phyloP scores from a whole-genome alignment of 2,113 vertebrate species.

The Syrmaticus mikado region DNA sequence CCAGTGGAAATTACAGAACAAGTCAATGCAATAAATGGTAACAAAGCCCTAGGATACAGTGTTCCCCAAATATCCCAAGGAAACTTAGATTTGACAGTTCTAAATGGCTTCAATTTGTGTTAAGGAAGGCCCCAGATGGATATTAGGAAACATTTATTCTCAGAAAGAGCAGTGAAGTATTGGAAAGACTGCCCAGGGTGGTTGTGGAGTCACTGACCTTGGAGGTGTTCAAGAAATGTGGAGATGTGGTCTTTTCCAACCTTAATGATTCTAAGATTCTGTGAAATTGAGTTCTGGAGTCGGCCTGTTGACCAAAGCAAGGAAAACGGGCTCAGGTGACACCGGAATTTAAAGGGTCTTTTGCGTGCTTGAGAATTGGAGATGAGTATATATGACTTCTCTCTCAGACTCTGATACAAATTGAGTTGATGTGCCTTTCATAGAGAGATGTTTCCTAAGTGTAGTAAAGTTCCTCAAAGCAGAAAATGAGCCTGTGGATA shows the following conservation, averaged over 20 bases:
- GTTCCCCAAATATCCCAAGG: neutral
- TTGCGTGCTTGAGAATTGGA: neutral
- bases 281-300: neutral
- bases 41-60: neutral
- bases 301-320: neutral
- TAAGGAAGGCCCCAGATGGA: neutral
- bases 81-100: neutral
- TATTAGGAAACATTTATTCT: neutral
- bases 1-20: neutral
- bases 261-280: neutral
- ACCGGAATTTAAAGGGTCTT: accelerated
- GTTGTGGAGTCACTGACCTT: neutral
- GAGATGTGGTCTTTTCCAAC: neutral
- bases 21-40: neutral
- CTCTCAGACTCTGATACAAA: neutral
- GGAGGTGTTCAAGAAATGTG: neutral
- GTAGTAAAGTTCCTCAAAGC: slow-evolving; percentile 51
- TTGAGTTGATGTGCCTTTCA: slow-evolving; percentile 11
- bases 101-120: too few species aligned
- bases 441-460: neutral
- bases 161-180: neutral
- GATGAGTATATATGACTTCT: neutral
- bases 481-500: slow-evolving; percentile 34
- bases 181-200: neutral
- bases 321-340: neutral